Evolutionary conservation across 2,113 vertebrate species (phyloP), one percentile per base, ranked within the genome.

Genomic region (Centropus bengalensis): DNA sequence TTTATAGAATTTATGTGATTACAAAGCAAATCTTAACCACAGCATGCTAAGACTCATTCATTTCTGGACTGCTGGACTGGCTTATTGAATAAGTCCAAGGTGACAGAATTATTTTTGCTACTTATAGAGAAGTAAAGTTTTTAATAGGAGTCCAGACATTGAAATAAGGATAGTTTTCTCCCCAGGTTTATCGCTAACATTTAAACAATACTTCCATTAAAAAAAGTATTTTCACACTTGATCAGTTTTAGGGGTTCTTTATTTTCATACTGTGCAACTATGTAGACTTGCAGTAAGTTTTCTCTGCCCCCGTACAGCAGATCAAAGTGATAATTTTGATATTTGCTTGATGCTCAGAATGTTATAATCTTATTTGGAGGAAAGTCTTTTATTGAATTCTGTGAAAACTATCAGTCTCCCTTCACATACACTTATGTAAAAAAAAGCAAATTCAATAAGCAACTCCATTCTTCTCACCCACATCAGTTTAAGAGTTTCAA

Each of bases 31-130:
- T 87, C 12, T 85, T 93, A 87, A 40, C 26, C 7, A 52, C 45
- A 82, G 42, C 36, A 24, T 22, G 6, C 82, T 92, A 95, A 89
- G 47, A 33, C 2, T 20, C 33, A 86, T 95, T 93, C 13, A 47
- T 93, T 97, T 96, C 79, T 73, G 63, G 22, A 92, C 64, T 94
- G 22, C 59, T 96, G 67, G 60, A n/a, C 73, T 45, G 85, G 24
- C 64, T 95, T 95, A 94, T 69, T 90, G 78, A 91, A 94, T 68
- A 24, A 96, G 36, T 51, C 73, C 47, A 92, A 87, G 38, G 58
- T 93, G 81, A 96, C 10, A 93, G 79, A 92, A 95, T 74, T 96
- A 81, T 89, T 94, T 91, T 86, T 94, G 20, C 63, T 96, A 36
- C 19, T 93, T 96, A 91, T 17, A 91, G 44, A 92, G 69, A 94